phyloP scores from a whole-genome alignment of 2,797 vertebrate species.

The Acropternis orthonyx region DNA sequence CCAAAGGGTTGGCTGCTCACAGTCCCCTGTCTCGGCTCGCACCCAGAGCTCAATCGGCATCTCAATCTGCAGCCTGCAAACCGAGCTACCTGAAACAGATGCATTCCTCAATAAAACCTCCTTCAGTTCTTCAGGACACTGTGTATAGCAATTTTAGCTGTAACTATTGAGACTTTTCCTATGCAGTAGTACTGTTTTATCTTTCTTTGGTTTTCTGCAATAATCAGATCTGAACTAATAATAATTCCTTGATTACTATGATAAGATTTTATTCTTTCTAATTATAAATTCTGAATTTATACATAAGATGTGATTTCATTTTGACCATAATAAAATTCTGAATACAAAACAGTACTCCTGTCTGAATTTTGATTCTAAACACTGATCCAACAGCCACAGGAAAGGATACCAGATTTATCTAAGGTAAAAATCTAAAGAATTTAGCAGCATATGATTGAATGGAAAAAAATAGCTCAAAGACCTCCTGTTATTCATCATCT shows the following conservation, averaged over 20 bases:
- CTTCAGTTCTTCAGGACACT: not conserved
- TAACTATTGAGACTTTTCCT: not conserved
- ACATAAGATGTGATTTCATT: not conserved
- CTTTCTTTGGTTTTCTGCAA: not conserved
- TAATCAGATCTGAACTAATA: not conserved
- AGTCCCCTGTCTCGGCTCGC: not conserved
- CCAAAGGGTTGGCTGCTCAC: not conserved
- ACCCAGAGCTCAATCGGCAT: not conserved
- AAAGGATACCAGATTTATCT: not conserved
- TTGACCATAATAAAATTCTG: not conserved
- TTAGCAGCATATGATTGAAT: not conserved
- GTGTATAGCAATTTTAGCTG: not conserved
- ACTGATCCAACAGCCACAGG: not conserved
- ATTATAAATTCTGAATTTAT: not conserved
- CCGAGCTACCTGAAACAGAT: not conserved
- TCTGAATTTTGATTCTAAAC: not conserved
- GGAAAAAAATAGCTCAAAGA: not conserved
- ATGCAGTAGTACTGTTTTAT: not conserved
- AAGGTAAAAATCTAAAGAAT: not conserved
- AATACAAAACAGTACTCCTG: not conserved
- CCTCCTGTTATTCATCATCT: not conserved
- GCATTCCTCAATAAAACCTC: not conserved
- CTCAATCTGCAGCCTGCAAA: not conserved
- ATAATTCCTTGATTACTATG: not conserved
- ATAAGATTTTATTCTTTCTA: not conserved